These are phyloP conservation scores for Cancer borealis DNA, from an alignment of 2,888 invertebrate species.

Conservation along the genomic window DNA sequence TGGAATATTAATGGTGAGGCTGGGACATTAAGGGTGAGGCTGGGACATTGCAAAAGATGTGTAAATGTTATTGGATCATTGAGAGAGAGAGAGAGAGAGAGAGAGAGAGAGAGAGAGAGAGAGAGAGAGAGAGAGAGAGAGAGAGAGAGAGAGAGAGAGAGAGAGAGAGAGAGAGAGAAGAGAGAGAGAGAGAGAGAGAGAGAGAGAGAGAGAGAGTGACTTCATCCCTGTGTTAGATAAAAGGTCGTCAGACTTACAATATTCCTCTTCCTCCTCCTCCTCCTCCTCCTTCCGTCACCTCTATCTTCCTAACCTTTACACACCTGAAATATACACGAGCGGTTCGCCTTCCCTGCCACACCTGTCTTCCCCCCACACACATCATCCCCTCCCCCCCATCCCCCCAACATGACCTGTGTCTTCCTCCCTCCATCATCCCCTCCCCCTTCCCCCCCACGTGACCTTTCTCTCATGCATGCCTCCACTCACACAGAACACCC, in stretches of 20 bases:
- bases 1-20: no score
- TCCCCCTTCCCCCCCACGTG: background rate
- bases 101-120: slow-evolving; percentile 13
- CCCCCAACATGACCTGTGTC: slow-evolving; percentile 24
- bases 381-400: slow-evolving; percentile 5
- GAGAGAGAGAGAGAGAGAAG: slow-evolving; percentile 36
- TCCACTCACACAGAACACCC: background rate
- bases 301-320: background rate
- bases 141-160: slow-evolving; percentile 39
- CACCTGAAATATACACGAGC: background rate
- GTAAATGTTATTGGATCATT: no score
- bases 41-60: no score
- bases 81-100: background rate
- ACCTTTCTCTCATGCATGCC: background rate
- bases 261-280: no score
- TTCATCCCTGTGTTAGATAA: no score
- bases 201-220: background rate
- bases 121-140: slow-evolving; percentile 23
- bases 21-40: no score
- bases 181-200: slow-evolving; percentile 29
- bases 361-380: background rate
- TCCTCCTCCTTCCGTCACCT: background rate
- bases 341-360: background rate
- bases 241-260: no score
- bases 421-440: background rate